phyloP scores from a whole-genome alignment of 92 coral and sea anemone species.

The Micromussa lordhowensis region DNA sequence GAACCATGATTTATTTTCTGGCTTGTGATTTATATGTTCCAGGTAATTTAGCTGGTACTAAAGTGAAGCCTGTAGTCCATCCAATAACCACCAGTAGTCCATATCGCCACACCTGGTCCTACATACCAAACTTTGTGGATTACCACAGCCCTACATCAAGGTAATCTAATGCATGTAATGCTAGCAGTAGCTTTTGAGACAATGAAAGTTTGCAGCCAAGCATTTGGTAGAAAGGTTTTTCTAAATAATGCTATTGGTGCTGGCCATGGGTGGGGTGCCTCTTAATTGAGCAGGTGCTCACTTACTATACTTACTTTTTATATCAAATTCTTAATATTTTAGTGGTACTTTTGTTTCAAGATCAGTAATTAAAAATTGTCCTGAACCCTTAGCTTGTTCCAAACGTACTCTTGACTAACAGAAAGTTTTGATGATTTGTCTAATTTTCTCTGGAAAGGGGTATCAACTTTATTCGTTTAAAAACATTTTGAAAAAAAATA shows the following conservation, averaged over 20 bases:
- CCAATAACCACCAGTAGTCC: slow-evolving; percentile 93
- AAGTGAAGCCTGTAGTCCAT: slow-evolving; percentile 56
- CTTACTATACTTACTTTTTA: too few species aligned
- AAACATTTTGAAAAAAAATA: too few species aligned
- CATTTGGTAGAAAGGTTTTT: background rate
- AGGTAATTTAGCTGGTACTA: slow-evolving; percentile 79
- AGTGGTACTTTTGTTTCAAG: background rate
- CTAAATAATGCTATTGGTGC: background rate
- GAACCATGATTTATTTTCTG: background rate
- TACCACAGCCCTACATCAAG: slow-evolving; percentile 98
- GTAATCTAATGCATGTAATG: slow-evolving; percentile 47
- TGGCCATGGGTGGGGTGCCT: too few species aligned
- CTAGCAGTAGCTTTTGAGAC: too few species aligned
- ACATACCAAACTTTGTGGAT: slow-evolving; percentile 97
- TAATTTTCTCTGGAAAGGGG: too few species aligned
- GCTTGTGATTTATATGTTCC: background rate
- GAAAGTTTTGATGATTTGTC: too few species aligned
- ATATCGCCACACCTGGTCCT: slow-evolving; percentile 83
- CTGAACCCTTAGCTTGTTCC: too few species aligned
- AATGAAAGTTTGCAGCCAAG: background rate
- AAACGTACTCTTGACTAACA: too few species aligned
- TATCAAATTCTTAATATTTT: background rate
- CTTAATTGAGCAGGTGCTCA: background rate
- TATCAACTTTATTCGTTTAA: too few species aligned
- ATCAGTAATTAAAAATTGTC: background rate